phyloP scores from a whole-genome alignment of 2,113 vertebrate species.

The Notothenia rossii region DNA sequence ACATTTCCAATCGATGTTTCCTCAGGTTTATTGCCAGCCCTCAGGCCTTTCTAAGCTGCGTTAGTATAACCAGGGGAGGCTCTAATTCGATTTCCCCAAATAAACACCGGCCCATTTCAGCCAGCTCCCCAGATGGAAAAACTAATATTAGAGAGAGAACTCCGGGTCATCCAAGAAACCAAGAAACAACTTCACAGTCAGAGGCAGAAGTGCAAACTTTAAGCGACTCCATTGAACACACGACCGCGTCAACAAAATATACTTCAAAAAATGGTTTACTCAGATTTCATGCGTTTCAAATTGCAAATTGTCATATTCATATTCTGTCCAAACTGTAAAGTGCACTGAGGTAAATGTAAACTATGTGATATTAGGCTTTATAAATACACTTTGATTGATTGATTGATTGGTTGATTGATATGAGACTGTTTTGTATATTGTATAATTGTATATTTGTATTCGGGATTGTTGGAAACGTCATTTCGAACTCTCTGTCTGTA shows the following conservation, averaged over 20 bases:
- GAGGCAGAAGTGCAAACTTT: slow-evolving; percentile 11
- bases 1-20: slow-evolving; percentile 48
- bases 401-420: too few relatives aligned
- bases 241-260: background rate
- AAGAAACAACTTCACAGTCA: slow-evolving; percentile 18
- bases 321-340: too few relatives aligned
- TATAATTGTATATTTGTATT: too few relatives aligned
- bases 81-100: slow-evolving; percentile 40
- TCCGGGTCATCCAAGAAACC: slow-evolving; percentile 25
- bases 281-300: background rate
- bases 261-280: background rate
- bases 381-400: too few relatives aligned
- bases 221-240: slow-evolving; percentile 12
- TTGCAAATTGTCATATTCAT: background rate
- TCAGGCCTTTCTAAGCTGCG: slow-evolving; percentile 30
- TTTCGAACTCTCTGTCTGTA: too few relatives aligned
- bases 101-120: slow-evolving; percentile 39
- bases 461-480: too few relatives aligned
- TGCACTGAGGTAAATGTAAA: too few relatives aligned
- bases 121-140: slow-evolving; percentile 48
- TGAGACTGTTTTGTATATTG: too few relatives aligned
- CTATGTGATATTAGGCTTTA: too few relatives aligned
- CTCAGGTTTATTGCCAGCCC: slow-evolving; percentile 52
- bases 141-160: slow-evolving; percentile 32
- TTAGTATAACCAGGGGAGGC: slow-evolving; percentile 35